Evolutionary conservation across 2,888 invertebrate genomes (phyloP).

Genomic region (Xylophagus ater): DNA sequence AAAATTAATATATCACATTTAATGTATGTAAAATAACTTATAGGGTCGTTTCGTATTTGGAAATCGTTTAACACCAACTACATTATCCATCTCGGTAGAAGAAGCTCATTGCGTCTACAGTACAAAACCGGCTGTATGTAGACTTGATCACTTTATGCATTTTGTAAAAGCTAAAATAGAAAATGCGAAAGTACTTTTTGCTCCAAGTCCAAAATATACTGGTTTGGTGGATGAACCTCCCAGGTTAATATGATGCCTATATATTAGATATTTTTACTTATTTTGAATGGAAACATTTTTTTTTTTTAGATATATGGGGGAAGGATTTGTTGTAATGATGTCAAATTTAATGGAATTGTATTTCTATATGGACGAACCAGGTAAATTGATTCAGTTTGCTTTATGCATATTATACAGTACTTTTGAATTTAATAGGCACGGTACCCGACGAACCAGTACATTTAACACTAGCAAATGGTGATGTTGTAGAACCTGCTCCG

Average conservation of each 20-base stretch:
- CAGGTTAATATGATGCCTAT: conserved; percentile 32
- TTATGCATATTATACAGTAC: background rate
- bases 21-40: conserved; percentile 20
- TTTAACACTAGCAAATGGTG: conserved; percentile 81
- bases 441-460: conserved; percentile 88
- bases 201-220: conserved; percentile 91
- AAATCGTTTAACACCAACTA: conserved; percentile 87
- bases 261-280: too few relatives aligned
- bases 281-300: too few relatives aligned
- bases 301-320: conserved; percentile 72
- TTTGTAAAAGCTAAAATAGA: conserved; percentile 90
- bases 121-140: conserved; percentile 88
- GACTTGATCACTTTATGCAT: conserved; percentile 91
- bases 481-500: conserved; percentile 83
- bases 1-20: background rate
- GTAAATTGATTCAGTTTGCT: conserved; percentile 1
- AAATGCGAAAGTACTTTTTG: conserved; percentile 88
- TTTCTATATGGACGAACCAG: conserved; percentile 93
- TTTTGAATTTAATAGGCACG: conserved; percentile 43
- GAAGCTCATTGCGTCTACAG: conserved; percentile 92
- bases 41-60: conserved; percentile 89
- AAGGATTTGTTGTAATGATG: conserved; percentile 94
- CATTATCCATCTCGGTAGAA: conserved; percentile 82
- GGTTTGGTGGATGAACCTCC: conserved; percentile 92
- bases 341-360: conserved; percentile 90